phyloP scores from a whole-genome alignment of 2,888 invertebrate species.

The Nymphalis c-album region DNA sequence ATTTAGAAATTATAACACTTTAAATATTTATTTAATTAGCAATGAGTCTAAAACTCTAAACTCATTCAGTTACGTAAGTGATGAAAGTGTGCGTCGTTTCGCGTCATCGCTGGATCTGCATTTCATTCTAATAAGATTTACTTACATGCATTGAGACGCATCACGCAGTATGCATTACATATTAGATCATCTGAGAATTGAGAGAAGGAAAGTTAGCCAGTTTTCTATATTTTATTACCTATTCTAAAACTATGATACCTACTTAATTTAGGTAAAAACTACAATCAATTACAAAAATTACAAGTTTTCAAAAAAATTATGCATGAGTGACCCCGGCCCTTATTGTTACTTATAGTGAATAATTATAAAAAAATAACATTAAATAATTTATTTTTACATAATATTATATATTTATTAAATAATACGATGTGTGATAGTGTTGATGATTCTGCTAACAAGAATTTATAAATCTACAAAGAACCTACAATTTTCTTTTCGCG shows the following conservation, averaged over 20 bases:
- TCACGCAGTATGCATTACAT: conserved; percentile 6
- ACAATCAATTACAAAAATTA: conserved; percentile 4
- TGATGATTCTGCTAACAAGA: too few relatives aligned
- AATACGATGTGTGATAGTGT: too few relatives aligned
- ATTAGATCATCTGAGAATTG: conserved; percentile 2
- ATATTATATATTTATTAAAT: too few relatives aligned
- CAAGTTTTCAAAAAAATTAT: too few relatives aligned
- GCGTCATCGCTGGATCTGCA: conserved; percentile 42
- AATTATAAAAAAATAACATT: too few relatives aligned
- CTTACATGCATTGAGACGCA: conserved; percentile 30
- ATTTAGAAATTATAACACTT: conserved; percentile 11
- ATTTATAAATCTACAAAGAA: too few relatives aligned
- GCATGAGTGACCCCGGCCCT: too few relatives aligned
- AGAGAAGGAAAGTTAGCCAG: neutral
- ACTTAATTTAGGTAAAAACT: neutral
- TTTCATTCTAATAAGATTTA: conserved; percentile 38
- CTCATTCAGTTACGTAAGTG: conserved; percentile 47
- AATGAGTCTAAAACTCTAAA: conserved; percentile 10
- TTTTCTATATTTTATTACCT: neutral
- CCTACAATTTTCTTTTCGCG: too few relatives aligned
- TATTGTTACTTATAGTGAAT: too few relatives aligned
- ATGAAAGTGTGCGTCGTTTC: conserved; percentile 66
- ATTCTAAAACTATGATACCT: too few relatives aligned
- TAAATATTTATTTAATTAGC: conserved; percentile 14
- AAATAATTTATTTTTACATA: too few relatives aligned